phyloP scores from a whole-genome alignment of 2,113 vertebrate species.

The Alexandromys fortis region DNA sequence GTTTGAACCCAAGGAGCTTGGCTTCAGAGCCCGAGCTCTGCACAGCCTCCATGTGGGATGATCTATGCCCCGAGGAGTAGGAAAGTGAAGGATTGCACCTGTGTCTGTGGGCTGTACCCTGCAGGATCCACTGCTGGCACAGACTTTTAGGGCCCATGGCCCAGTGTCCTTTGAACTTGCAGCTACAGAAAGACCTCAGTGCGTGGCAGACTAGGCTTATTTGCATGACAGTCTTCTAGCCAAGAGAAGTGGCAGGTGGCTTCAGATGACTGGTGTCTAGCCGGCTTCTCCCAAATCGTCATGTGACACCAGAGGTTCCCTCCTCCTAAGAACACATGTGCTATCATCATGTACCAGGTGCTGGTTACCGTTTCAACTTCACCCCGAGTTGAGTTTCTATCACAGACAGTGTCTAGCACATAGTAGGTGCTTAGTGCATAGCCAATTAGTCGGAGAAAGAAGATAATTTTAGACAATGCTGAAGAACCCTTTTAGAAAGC shows the following conservation, averaged over 20 bases:
- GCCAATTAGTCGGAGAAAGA: not conserved
- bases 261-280: not conserved
- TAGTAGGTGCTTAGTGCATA: not conserved
- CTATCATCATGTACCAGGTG: not conserved
- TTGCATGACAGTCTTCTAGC: not conserved
- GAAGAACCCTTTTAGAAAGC: not conserved
- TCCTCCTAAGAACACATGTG: not conserved
- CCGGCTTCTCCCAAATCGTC: accelerated
- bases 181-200: not conserved
- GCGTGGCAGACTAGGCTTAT: not conserved
- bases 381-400: not conserved
- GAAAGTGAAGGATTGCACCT: not conserved
- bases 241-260: not conserved
- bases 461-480: not conserved
- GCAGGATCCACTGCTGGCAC: not conserved
- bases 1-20: not conserved
- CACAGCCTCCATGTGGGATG: no score
- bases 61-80: not conserved
- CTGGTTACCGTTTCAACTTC: not conserved
- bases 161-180: not conserved
- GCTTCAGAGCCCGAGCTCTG: not conserved
- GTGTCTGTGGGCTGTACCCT: not conserved
- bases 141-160: not conserved
- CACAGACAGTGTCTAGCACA: not conserved
- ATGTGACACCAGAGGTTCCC: not conserved